Evolutionary conservation across 2,797 vertebrate species (phyloP), one percentile per base, ranked within the genome.

Genomic region (Enteromius afrohamiltoni): DNA sequence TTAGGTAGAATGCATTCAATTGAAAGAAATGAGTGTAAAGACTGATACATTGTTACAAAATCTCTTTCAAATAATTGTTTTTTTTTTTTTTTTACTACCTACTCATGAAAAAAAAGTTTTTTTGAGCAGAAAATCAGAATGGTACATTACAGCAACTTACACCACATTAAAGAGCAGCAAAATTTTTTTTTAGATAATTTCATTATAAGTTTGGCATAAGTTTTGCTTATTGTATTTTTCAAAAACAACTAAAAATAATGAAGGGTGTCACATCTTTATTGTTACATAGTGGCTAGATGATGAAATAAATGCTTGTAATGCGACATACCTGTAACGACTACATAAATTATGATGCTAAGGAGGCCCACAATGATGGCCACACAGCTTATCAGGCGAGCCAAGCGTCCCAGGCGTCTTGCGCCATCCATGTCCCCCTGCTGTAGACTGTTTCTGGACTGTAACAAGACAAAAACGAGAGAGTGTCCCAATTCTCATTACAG

Each of bases 401-500:
- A 95, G 37, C 94, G 95, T 3, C 98, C 98, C 31, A 99, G 95
- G 82, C 98, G 95, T 91, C 93, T 94, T 49, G 97, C 98, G 0
- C 98, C 98, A 0, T 99, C 98, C 31, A 95, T 16, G 73, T 99
- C 97, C 2, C 97, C 97, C 31, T 96, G 95, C 90, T 99, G 97
- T 76, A 96, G 92, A 2, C 97, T 99, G 92, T 98, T 97, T 93
- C 98, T 96, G 34, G 98, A 99, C 98, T 99, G 93, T 37, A 85
- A 47, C 82, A 49, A 80, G 42, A 84, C 21, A 13, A 77, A 60
- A 82, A n/a, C 71, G 31, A 80, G 31, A 42, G 21, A 55, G 21
- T 34, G 29, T 60, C 47, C 69, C 70, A 37, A 60, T 60, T 26
- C 23, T 60, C 11, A 26, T 60, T 26, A 60, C 4, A 60, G 23